Base-by-base conservation (phyloP, 2,113 vertebrate genomes). In the Sylvietta virens region DNA sequence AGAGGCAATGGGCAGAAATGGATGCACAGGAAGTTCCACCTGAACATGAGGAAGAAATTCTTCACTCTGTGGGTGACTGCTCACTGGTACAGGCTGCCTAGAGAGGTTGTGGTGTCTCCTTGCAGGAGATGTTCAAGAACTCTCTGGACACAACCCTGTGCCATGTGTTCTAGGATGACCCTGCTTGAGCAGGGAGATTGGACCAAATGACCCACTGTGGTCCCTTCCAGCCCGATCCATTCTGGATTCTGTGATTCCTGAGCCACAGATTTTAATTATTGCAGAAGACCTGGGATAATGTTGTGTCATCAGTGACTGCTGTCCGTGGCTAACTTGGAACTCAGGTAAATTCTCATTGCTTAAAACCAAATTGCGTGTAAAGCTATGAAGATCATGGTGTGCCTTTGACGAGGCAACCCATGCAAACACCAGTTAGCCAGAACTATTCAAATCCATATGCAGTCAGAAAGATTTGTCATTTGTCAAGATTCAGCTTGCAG, bases 51-150 rank as follows among this genome's bases (percentile, higher is more conserved):
- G 62, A 31, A 69, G 26, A 69, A 13, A 15, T 76, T 44, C 31
- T 31, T 47, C 19, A 12, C 40, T 48, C 12, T 54, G 15, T 0
- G 0, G 10, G n/a, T 48, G 35, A 69, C 30, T 0, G 0, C 0
- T 0, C 30, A 35, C 26, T 27, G 3, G 30, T 61, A 90, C 26
- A 54, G 26, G 2, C 2, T 61, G 26, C 10, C 40, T 15, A 28
- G 15, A 28, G 62, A 53, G 3, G 6, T 7, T 48, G 40, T 48
- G 26, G 20, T 5, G 4, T 37, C 13, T 70, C 15, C 22, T 12
- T 69, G n/a, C 13, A 20, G 42, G 71, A 76, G 35, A 56, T 37
- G 4, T 15, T 48, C 8, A 9, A 70, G 71, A 76, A 31, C 35
- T 35, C 6, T 62, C 31, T 70, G 31, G 56, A 48, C 27, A 13